These are phyloP conservation scores for Drosophila subquinaria DNA, from an alignment of 2,888 invertebrate species.

Conservation along the genomic window DNA sequence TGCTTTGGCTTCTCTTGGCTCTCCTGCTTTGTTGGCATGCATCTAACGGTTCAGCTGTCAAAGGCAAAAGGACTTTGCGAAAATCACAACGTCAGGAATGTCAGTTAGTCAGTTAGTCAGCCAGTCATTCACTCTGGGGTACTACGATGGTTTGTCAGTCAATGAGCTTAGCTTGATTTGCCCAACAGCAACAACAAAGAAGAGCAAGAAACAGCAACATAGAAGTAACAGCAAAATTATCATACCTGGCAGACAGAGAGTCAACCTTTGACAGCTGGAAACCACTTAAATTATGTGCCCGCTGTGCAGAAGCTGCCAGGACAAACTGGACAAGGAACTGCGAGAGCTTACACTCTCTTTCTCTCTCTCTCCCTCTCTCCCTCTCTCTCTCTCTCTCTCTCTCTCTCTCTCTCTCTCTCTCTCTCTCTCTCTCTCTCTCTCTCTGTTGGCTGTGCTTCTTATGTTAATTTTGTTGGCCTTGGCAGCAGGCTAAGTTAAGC, in stretches of 20 bases:
- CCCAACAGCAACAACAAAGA: background rate
- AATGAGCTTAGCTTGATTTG: constrained; percentile 57
- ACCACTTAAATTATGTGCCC: constrained; percentile 79
- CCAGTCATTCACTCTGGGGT: constrained; percentile 18
- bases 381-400: background rate
- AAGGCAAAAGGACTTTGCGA: constrained; percentile 45
- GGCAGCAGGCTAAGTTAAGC: constrained; percentile 62
- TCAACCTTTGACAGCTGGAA: constrained; percentile 81
- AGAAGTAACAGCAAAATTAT: constrained; percentile 45
- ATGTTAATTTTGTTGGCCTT: constrained; percentile 71
- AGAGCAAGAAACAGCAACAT: constrained; percentile 1
- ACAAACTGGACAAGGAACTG: constrained; percentile 44
- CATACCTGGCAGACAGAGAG: constrained; percentile 43
- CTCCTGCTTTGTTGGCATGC: constrained; percentile 1
- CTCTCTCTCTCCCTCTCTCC: background rate
- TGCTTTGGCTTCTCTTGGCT: constrained; percentile 1
- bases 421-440: background rate
- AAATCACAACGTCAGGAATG: constrained; percentile 59
- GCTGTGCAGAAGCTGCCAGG: constrained; percentile 57
- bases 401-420: background rate
- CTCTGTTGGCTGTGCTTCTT: constrained; percentile 38
- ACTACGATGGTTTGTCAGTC: constrained; percentile 48
- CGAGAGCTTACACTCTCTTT: constrained; percentile 3
- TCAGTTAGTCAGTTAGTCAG: constrained; percentile 43
- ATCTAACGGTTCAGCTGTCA: constrained; percentile 58